phyloP scores from a whole-genome alignment of 2,888 invertebrate species.

The Enchytraeus crypticus region DNA sequence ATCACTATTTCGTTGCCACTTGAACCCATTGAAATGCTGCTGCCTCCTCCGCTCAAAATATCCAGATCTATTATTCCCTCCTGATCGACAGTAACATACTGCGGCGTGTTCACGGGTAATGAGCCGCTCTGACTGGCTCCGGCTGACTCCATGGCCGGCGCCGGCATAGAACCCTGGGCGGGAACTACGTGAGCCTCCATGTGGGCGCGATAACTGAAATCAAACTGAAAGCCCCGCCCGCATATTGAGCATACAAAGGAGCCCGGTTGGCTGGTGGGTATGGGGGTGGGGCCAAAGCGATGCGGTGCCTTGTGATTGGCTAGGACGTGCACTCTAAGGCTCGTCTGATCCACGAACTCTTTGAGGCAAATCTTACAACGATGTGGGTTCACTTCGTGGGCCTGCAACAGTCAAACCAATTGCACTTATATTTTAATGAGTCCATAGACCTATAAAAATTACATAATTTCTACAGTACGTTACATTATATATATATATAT shows the following conservation, averaged over 20 bases:
- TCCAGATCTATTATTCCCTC: too few relatives aligned
- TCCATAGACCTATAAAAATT: background rate
- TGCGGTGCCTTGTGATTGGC: background rate
- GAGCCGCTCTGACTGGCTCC: background rate
- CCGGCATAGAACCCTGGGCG: background rate
- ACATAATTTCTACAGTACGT: background rate
- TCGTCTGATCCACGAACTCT: conserved; percentile 10
- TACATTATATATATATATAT: background rate
- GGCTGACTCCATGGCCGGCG: background rate
- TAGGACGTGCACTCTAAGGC: conserved; percentile 5
- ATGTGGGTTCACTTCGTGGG: conserved; percentile 5
- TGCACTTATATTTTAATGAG: background rate
- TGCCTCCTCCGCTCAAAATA: too few relatives aligned
- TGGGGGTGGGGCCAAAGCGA: too few relatives aligned
- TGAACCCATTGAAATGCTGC: too few relatives aligned
- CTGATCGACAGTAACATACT: too few relatives aligned
- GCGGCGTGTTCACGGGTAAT: too few relatives aligned
- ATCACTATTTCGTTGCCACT: too few relatives aligned
- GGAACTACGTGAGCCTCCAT: conserved; percentile 15
- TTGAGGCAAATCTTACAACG: conserved; percentile 4
- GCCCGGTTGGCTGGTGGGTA: background rate
- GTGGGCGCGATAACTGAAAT: conserved; percentile 23
- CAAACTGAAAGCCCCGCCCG: conserved; percentile 20
- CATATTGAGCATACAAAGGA: conserved; percentile 19
- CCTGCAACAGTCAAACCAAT: background rate